Base-by-base conservation (phyloP, 2,113 vertebrate genomes). In the Poecilia latipinna region DNA sequence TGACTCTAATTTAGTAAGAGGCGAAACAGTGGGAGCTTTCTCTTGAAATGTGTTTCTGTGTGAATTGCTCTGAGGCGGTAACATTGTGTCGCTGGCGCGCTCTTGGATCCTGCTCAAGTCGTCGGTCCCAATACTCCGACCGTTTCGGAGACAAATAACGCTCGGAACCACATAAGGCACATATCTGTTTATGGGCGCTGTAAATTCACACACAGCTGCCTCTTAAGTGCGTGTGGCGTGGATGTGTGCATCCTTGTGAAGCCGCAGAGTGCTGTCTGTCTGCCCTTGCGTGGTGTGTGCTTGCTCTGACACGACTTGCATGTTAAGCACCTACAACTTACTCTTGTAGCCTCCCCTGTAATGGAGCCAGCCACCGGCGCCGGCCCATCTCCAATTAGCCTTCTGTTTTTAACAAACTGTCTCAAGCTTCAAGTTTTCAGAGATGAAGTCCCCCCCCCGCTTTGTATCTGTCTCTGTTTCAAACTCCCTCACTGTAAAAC, bases 281-380 rank as follows among this genome's bases (percentile, higher is more conserved):
- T 83, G 80, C 81, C 66, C 82, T 79, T 68, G 78, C 71, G 61
- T 72, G 39, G 70, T 91, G 90, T 90, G 78, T 65, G 83, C 80
- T 84, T 24, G 83, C 78, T 64, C 72, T 12, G 32, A 86, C 90
- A 84, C 72, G 92, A 88, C 89, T 86, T 86, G 91, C 88, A 93
- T 92, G 87, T 86, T 90, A 93, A 93, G 83, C 82, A 87, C 83
- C 84, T 81, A 80, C 88, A 88, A 88, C 86, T 87, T 88, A 89
- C 84, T 88, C 82, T 72, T 83, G 86, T 61, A 85, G 86, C 85
- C 82, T 79, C 75, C 24, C 65, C 80, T 82, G 88, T 88, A 84
- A 85, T 80, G 54, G 65, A 86, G 80, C 90, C 88, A 81, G 87
- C 84, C 82, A 68, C 65, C 78, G 28, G 63, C 68, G 70, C 76